phyloP scores from a whole-genome alignment of 2,888 invertebrate species.

The Meloe dianella region DNA sequence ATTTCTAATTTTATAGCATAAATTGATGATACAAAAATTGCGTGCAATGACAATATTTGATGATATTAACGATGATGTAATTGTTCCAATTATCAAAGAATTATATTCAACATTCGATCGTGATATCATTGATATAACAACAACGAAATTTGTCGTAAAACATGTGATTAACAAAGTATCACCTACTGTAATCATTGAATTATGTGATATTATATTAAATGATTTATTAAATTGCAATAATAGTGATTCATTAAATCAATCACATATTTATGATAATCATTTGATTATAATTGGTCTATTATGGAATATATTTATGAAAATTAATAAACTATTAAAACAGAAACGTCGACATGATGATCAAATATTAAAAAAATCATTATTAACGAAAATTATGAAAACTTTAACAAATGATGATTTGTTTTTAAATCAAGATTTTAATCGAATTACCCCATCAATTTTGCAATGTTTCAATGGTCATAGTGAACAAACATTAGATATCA shows the following conservation, averaged over 20 bases:
- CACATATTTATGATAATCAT: slow-evolving; percentile 31
- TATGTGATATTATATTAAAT: slow-evolving; percentile 38
- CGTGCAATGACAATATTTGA: slow-evolving; percentile 50
- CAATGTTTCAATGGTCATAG: slow-evolving; percentile 10
- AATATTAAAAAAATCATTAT: slow-evolving; percentile 32
- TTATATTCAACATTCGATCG: slow-evolving; percentile 44
- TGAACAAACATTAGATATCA: slow-evolving; percentile 18
- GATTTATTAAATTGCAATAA: slow-evolving; percentile 24
- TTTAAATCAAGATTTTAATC: slow-evolving; percentile 10
- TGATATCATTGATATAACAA: slow-evolving; percentile 47
- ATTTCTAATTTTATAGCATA: slow-evolving; percentile 51
- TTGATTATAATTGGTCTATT: slow-evolving; percentile 41
- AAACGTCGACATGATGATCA: slow-evolving; percentile 45
- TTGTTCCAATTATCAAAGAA: slow-evolving; percentile 41
- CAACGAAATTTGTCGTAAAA: slow-evolving; percentile 48
- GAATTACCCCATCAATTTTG: slow-evolving; percentile 1
- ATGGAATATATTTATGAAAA: slow-evolving; percentile 44
- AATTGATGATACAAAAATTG: slow-evolving; percentile 53
- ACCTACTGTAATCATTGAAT: slow-evolving; percentile 29
- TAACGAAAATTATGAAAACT: slow-evolving; percentile 41
- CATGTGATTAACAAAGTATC: slow-evolving; percentile 48
- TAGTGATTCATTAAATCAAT: slow-evolving; percentile 10
- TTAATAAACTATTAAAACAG: slow-evolving; percentile 47
- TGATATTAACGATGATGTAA: slow-evolving; percentile 44
- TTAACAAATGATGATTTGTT: slow-evolving; percentile 39